Evolutionary conservation across 2,113 vertebrate genomes (phyloP).

Genomic region (Xiphophorus couchianus): DNA sequence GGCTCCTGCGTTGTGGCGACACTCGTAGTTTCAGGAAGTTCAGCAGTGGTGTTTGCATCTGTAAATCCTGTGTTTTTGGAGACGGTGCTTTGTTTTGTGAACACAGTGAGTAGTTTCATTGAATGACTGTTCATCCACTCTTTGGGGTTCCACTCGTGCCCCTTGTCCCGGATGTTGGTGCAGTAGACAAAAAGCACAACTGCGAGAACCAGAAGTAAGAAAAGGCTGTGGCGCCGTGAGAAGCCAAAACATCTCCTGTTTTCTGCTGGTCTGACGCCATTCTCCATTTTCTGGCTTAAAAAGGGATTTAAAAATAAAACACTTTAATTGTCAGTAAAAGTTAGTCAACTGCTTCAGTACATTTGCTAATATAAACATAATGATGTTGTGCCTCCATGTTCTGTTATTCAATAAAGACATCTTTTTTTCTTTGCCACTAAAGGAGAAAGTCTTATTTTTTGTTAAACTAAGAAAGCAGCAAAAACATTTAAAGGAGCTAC

Average conservation of each 20-base stretch:
- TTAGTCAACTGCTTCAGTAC: no score
- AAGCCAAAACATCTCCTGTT: neutral
- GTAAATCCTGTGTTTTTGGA: neutral
- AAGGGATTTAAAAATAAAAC: no score
- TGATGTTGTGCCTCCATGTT: no score
- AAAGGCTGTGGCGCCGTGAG: neutral
- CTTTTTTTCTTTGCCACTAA: neutral
- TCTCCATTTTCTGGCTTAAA: neutral
- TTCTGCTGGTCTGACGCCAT: neutral
- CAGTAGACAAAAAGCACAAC: neutral
- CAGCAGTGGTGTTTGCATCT: neutral
- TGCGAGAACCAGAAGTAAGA: conserved; percentile 10
- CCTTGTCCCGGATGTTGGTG: neutral
- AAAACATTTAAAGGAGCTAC: neutral
- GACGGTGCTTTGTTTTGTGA: neutral
- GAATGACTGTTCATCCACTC: conserved; percentile 7
- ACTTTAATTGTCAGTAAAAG: no score
- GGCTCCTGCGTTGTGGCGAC: neutral
- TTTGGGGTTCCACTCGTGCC: neutral
- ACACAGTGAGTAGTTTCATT: neutral
- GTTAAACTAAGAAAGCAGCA: neutral
- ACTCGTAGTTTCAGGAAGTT: neutral
- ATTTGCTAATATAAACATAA: no score
- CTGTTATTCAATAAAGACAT: no score
- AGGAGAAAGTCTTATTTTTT: neutral